Evolutionary conservation across 2,797 vertebrate species (phyloP).

Genomic region (Malacoctenus gilli): DNA sequence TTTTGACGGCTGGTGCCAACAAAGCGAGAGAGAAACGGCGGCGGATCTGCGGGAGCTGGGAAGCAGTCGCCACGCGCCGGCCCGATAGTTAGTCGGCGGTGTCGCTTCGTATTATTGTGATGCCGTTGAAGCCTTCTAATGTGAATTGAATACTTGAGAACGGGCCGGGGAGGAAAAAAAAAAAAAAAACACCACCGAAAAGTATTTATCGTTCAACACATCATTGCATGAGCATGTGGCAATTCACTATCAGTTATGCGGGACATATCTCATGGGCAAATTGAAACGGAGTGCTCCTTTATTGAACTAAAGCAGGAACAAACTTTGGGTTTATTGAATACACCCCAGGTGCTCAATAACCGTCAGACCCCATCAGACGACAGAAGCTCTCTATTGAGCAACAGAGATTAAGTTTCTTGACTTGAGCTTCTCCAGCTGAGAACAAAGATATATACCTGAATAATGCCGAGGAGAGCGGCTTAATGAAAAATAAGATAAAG

Average conservation of each 20-base stretch:
- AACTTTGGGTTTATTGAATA: conserved; percentile 77
- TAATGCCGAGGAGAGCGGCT: conserved; percentile 48
- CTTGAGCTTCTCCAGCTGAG: conserved; percentile 67
- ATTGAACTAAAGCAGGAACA: conserved; percentile 69
- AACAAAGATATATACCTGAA: conserved; percentile 65
- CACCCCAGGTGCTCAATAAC: conserved; percentile 76
- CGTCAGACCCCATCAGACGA: conserved; percentile 69
- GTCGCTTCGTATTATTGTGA: conserved; percentile 16
- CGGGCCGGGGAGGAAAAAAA: conserved; percentile 12
- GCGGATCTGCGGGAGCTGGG: conserved; percentile 23
- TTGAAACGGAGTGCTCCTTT: conserved; percentile 66
- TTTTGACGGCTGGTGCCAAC: conserved; percentile 33
- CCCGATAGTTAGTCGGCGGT: too few relatives aligned
- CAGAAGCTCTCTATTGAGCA: conserved; percentile 63
- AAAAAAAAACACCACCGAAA: neutral
- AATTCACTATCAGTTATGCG: conserved; percentile 46
- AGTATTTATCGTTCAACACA: conserved; percentile 24
- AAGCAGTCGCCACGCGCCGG: too few relatives aligned
- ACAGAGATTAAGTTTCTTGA: conserved; percentile 64
- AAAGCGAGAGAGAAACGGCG: conserved; percentile 38
- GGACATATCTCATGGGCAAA: conserved; percentile 63
- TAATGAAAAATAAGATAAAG: conserved; percentile 68
- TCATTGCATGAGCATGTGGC: conserved; percentile 35
- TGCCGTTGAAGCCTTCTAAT: neutral
- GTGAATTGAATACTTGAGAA: conserved; percentile 4